Evolutionary conservation across 2,797 vertebrate species (phyloP).

Genomic region (Coregonus sp.): DNA sequence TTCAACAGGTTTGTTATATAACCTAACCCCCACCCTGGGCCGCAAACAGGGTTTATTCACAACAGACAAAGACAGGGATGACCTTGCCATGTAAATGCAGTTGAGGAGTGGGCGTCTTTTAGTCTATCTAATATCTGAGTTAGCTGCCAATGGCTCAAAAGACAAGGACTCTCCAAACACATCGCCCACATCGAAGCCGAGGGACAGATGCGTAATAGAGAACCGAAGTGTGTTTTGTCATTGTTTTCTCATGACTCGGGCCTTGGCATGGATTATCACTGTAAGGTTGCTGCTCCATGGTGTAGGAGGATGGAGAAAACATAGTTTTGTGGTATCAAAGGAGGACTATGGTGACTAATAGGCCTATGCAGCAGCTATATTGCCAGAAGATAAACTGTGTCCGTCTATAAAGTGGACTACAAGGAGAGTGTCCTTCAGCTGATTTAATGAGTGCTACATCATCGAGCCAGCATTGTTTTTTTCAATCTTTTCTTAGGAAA

Average conservation of each 20-base stretch:
- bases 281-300: not conserved
- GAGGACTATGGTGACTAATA: conserved; percentile 9
- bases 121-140: not conserved
- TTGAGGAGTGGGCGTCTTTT: conserved; percentile 12
- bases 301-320: not conserved
- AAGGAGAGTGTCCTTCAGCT: conserved; percentile 3
- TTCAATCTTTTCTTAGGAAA: not conserved
- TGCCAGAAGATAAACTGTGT: not conserved
- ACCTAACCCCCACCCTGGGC: not conserved
- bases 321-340: not conserved
- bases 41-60: not conserved
- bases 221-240: not conserved
- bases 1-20: not conserved
- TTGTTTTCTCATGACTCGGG: not conserved
- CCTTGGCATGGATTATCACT: conserved; percentile 1
- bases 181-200: conserved; percentile 6
- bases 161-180: conserved; percentile 8
- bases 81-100: not conserved
- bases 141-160: conserved; percentile 6
- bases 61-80: not conserved
- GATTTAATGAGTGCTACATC: not conserved
- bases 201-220: not conserved
- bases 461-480: not conserved
- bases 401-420: not conserved
- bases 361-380: not conserved